phyloP scores from a whole-genome alignment of 2,888 invertebrate genomes.

The Congeria kusceri region DNA sequence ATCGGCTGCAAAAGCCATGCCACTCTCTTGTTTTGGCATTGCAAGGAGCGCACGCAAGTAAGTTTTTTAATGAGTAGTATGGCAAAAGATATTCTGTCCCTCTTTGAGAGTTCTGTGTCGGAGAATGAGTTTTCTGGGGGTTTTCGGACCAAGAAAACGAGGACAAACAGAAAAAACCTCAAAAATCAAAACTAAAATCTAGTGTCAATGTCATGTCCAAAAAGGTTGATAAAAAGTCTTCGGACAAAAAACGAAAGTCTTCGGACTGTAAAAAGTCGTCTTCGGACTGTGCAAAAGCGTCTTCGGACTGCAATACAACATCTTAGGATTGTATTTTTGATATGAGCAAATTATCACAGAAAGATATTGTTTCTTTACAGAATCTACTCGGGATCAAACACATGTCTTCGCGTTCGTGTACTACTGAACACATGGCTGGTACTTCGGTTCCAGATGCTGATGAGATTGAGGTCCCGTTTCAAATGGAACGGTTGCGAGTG shows the following conservation, averaged over 20 bases:
- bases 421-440: no score
- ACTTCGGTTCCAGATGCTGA: no score
- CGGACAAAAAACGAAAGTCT: not conserved
- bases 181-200: not conserved
- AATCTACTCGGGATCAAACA: not conserved
- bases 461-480: no score
- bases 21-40: conserved; percentile 3
- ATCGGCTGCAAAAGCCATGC: not conserved
- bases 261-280: not conserved
- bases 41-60: not conserved
- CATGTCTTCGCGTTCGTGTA: not conserved
- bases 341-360: not conserved
- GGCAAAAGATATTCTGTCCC: no score
- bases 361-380: not conserved
- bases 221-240: conserved; percentile 4
- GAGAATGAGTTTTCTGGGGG: not conserved
- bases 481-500: not conserved
- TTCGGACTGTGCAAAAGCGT: not conserved
- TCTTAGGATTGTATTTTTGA: conserved; percentile 1
- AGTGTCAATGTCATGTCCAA: not conserved
- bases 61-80: no score
- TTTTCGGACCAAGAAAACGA: not conserved
- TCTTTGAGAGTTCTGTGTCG: not conserved
- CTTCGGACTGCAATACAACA: not conserved
- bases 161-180: not conserved